These are phyloP conservation scores for Macaria notata DNA, from an alignment of 2,888 invertebrate species.

Conservation along the genomic window DNA sequence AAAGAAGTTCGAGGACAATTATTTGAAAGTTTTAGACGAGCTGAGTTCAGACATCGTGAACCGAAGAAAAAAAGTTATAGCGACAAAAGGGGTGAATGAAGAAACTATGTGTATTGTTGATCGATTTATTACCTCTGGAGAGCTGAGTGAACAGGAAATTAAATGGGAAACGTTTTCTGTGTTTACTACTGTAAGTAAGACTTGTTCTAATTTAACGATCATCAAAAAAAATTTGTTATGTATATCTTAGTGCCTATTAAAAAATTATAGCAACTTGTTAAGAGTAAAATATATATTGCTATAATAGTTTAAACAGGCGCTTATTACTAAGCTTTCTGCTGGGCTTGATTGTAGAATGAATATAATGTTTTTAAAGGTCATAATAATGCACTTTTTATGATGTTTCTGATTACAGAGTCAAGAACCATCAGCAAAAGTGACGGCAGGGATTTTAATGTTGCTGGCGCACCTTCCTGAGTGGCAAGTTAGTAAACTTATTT, in stretches of 20 bases:
- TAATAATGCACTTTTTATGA: too few relatives aligned
- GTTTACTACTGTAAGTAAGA: conserved; percentile 61
- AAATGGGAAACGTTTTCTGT: conserved; percentile 54
- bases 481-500: conserved; percentile 51
- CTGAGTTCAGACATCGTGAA: conserved; percentile 50
- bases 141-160: conserved; percentile 52
- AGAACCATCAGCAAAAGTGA: conserved; percentile 68
- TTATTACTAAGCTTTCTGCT: too few relatives aligned
- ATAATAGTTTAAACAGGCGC: too few relatives aligned
- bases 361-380: too few relatives aligned
- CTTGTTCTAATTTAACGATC: too few relatives aligned
- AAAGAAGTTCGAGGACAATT: conserved; percentile 40
- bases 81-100: conserved; percentile 30
- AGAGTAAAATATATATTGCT: too few relatives aligned
- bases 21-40: conserved; percentile 40
- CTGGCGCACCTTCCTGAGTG: conserved; percentile 65
- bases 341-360: too few relatives aligned
- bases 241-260: too few relatives aligned
- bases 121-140: conserved; percentile 52
- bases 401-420: conserved; percentile 55
- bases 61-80: conserved; percentile 45
- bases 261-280: too few relatives aligned
- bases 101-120: conserved; percentile 57
- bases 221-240: too few relatives aligned
- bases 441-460: conserved; percentile 58